phyloP scores from a whole-genome alignment of 2,113 vertebrate species.

The Eira barbara region DNA sequence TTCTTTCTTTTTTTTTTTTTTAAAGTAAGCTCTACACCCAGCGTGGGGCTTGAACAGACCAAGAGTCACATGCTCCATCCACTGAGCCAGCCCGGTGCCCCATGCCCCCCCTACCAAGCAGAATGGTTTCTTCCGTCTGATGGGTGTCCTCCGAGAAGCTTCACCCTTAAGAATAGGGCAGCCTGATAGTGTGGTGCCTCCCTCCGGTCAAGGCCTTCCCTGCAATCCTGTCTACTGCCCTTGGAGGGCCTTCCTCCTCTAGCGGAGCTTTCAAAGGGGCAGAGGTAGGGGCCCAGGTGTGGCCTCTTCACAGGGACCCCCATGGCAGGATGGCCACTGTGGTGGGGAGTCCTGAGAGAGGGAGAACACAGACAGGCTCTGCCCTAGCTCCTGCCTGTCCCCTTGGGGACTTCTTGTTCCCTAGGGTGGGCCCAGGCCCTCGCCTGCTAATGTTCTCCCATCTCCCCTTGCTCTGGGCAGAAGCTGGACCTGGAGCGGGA shows the following conservation, averaged over 20 bases:
- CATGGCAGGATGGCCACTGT: background rate
- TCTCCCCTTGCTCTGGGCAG: constrained; percentile 72
- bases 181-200: background rate
- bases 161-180: background rate
- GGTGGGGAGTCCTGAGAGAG: background rate
- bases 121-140: background rate
- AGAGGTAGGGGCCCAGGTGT: background rate
- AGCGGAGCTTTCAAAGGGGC: background rate
- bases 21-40: background rate
- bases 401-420: background rate
- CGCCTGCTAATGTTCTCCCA: accelerated
- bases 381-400: background rate
- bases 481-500: constrained; percentile 94
- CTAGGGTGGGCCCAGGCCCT: background rate
- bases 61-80: background rate
- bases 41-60: background rate
- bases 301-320: background rate
- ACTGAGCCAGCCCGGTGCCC: background rate
- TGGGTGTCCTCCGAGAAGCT: background rate
- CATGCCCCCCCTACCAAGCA: background rate
- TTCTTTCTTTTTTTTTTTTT: background rate
- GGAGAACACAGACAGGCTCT: too few species aligned
- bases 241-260: background rate
- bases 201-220: accelerated
- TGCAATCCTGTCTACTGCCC: accelerated